phyloP scores from a whole-genome alignment of 2,888 invertebrate genomes.

The Pachymerium ferrugineum region DNA sequence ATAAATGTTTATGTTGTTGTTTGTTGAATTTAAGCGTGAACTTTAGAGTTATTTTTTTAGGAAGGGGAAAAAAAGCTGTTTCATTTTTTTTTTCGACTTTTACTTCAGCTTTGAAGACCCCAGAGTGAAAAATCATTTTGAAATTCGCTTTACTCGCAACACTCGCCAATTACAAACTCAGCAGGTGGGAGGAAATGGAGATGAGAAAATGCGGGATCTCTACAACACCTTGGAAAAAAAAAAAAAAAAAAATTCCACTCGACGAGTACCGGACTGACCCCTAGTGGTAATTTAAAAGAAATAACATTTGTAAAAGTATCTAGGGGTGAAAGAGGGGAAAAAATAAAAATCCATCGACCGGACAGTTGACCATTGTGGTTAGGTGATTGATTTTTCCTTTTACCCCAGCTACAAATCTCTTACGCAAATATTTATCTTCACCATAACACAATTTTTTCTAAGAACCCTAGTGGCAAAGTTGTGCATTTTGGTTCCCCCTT shows the following conservation, averaged over 20 bases:
- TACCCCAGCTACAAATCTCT: neutral
- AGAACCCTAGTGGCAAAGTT: neutral
- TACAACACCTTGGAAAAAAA: neutral
- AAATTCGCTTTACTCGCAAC: neutral
- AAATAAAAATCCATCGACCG: neutral
- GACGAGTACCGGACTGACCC: neutral
- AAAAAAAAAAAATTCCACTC: neutral
- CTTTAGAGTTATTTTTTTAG: too few relatives aligned
- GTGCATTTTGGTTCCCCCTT: neutral
- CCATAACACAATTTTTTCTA: neutral
- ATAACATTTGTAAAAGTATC: neutral
- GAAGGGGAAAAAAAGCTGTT: too few relatives aligned
- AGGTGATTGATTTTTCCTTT: neutral
- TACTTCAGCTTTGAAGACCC: too few relatives aligned
- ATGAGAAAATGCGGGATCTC: neutral
- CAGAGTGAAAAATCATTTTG: neutral
- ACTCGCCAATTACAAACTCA: neutral
- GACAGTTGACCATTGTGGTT: neutral
- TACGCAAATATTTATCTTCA: neutral
- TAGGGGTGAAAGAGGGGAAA: neutral
- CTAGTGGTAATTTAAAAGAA: neutral
- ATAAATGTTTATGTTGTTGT: too few relatives aligned
- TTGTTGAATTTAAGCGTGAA: too few relatives aligned
- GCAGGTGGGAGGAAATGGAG: neutral
- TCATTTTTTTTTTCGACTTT: neutral